These are phyloP conservation scores for Zaprionus lineosus DNA, from an alignment of 2,888 invertebrate genomes.

Conservation along the genomic window DNA sequence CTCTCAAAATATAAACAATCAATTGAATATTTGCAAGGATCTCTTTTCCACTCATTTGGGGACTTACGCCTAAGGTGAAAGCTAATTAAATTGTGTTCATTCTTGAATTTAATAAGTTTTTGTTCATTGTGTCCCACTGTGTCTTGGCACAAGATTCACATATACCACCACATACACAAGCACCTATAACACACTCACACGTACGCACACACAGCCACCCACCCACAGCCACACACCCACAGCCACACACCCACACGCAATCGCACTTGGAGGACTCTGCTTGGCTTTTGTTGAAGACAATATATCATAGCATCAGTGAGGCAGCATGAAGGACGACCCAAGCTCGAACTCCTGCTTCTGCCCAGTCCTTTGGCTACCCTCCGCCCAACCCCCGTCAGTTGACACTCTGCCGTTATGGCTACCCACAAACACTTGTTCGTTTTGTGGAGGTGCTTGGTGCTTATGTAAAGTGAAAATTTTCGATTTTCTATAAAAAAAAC, in stretches of 20 bases:
- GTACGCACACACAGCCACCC: no score
- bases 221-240: slow-evolving; percentile 17
- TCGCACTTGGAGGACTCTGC: slow-evolving; percentile 53
- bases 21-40: no score
- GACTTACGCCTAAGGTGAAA: no score
- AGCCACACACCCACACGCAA: slow-evolving; percentile 17
- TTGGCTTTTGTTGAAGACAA: slow-evolving; percentile 76
- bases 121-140: slow-evolving; percentile 39
- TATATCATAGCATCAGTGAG: slow-evolving; percentile 78
- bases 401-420: slow-evolving; percentile 46
- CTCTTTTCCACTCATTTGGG: no score
- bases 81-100: no score
- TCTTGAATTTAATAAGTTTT: no score
- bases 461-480: slow-evolving; percentile 76
- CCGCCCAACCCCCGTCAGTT: neutral
- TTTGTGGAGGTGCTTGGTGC: slow-evolving; percentile 43
- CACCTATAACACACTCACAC: no score
- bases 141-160: slow-evolving; percentile 18
- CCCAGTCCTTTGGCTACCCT: no score
- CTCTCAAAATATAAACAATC: no score
- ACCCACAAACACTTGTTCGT: slow-evolving; percentile 68
- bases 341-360: no score
- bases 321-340: slow-evolving; percentile 45
- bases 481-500: slow-evolving; percentile 65
- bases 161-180: slow-evolving; percentile 12